Percentiles rank a stretch among this genome's conserved stretches.
Conservation (phyloP, 2,113 vertebrate genomes). For the Hippocampus abdominalis region DNA sequence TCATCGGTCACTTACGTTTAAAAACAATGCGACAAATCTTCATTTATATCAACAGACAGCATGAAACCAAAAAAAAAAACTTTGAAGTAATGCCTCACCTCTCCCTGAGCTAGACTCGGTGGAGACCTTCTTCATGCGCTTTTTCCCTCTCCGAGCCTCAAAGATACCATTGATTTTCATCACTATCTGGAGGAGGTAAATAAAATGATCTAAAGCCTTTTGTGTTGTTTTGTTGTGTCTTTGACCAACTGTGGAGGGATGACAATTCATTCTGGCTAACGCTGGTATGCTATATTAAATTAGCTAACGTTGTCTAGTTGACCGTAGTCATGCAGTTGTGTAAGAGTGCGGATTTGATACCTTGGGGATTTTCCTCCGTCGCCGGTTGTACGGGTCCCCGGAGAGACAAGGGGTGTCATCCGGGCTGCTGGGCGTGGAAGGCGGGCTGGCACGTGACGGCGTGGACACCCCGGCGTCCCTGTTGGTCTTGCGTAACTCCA, state of each 20-base stretch:
- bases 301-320: too few species aligned
- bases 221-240: too few species aligned
- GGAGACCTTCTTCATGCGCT: slow-evolving; percentile 89
- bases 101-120: slow-evolving; percentile 88
- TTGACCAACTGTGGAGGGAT: too few species aligned
- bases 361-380: slow-evolving; percentile 91
- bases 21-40: neutral
- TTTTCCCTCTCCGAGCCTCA: slow-evolving; percentile 91
- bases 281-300: too few species aligned
- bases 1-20: slow-evolving; percentile 86
- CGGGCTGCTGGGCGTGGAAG: slow-evolving; percentile 93
- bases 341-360: slow-evolving; percentile 55
- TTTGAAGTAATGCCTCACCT: slow-evolving; percentile 69
- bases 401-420: slow-evolving; percentile 90
- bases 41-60: neutral
- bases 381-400: slow-evolving; percentile 87
- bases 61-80: neutral
- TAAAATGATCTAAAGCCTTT: slow-evolving; percentile 15
- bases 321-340: too few species aligned
- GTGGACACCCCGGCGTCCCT: slow-evolving; percentile 80
- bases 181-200: slow-evolving; percentile 78
- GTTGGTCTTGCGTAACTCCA: slow-evolving; percentile 84
- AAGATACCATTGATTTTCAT: slow-evolving; percentile 92
- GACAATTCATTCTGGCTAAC: too few species aligned
- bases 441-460: slow-evolving; percentile 86